Percentiles rank a stretch among this genome's conserved stretches.
These are phyloP conservation scores for Antedon mediterranea DNA, from an alignment of 53 echinoderm and acorn worm genomes.

Conservation along the genomic window DNA sequence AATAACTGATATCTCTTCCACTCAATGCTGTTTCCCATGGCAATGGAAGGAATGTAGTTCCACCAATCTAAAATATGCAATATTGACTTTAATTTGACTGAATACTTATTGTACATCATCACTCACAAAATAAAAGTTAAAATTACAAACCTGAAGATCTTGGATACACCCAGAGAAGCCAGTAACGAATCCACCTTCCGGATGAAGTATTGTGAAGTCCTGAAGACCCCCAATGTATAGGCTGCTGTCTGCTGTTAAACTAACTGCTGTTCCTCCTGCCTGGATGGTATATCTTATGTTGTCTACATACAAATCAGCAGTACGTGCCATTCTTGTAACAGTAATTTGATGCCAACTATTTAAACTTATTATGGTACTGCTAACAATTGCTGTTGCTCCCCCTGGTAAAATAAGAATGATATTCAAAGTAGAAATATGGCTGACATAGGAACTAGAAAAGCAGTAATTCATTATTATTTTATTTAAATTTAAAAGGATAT, in stretches of 20 bases:
- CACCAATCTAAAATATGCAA: slow-evolving; percentile 63
- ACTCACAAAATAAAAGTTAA: no score
- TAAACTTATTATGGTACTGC: slow-evolving; percentile 39
- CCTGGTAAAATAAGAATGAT: slow-evolving; percentile 13
- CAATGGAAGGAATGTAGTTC: slow-evolving; percentile 12
- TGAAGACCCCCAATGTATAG: slow-evolving; percentile 60
- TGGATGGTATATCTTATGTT: slow-evolving; percentile 10
- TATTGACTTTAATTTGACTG: no score
- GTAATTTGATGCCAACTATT: slow-evolving; percentile 57
- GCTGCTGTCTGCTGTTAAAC: slow-evolving; percentile 31
- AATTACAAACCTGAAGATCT: slow-evolving; percentile 45
- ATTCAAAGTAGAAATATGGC: no score
- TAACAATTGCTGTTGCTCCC: slow-evolving; percentile 29
- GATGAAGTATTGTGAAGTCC: slow-evolving; percentile 19
- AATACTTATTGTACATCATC: no score
- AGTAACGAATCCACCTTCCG: slow-evolving; percentile 37
- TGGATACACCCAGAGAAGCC: slow-evolving; percentile 75
- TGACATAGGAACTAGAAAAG: no score
- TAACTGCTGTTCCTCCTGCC: slow-evolving; percentile 42
- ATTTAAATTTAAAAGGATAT: no score
- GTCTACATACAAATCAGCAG: slow-evolving; percentile 56
- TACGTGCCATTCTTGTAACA: slow-evolving; percentile 39
- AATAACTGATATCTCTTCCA: slow-evolving; percentile 47
- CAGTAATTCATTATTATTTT: no score
- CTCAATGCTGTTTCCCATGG: slow-evolving; percentile 23